A percentile compares a stretch with the other conserved stretches of the same genome.
phyloP scores from a whole-genome alignment of 2,888 invertebrate genomes.

The Volucella inflata region DNA sequence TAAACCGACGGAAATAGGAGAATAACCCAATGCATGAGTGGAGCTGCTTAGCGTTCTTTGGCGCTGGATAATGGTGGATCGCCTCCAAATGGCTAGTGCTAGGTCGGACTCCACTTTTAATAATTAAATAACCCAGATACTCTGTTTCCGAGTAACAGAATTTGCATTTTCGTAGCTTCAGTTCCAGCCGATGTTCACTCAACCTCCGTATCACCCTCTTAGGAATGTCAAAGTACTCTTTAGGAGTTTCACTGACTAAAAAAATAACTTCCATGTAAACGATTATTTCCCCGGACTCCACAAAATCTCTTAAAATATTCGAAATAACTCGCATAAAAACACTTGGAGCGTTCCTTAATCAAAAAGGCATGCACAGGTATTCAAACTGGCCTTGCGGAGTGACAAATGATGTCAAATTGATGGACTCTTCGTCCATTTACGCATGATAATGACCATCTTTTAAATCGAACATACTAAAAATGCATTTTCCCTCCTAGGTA shows the following conservation, averaged over 20 bases:
- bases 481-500: constrained; percentile 61
- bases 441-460: constrained; percentile 76
- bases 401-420: constrained; percentile 76
- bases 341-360: constrained; percentile 28
- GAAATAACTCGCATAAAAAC: constrained; percentile 3
- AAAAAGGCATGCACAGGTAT: constrained; percentile 73
- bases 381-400: constrained; percentile 76
- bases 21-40: no score
- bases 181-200: constrained; percentile 24
- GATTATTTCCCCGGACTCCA: no score
- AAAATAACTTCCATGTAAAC: no score
- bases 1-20: no score
- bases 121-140: constrained; percentile 5
- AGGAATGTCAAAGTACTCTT: constrained; percentile 18
- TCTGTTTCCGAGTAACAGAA: neutral
- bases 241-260: constrained; percentile 8
- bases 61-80: constrained; percentile 23
- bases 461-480: constrained; percentile 72
- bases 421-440: constrained; percentile 69
- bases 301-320: constrained; percentile 24
- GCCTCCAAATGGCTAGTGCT: constrained; percentile 30
- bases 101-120: constrained; percentile 10
- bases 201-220: constrained; percentile 21
- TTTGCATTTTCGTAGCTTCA: constrained; percentile 15
- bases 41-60: constrained; percentile 19